These are phyloP conservation scores for Sebastes cheni DNA, from an alignment of 2,797 vertebrate species.

Conservation along the genomic window DNA sequence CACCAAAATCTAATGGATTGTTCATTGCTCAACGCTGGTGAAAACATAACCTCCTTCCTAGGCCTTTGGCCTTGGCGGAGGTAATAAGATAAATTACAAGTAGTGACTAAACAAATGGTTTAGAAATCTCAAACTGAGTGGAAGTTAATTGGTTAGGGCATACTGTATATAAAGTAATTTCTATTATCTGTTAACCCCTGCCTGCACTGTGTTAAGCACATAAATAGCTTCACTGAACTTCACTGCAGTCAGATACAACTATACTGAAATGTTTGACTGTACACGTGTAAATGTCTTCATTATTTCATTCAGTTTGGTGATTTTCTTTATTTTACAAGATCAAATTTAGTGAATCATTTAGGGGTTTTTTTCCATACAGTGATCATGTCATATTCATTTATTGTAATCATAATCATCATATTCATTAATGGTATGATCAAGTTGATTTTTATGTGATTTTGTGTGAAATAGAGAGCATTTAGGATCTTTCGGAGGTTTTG, in stretches of 20 bases:
- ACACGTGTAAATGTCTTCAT: background rate
- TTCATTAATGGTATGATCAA: background rate
- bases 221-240: background rate
- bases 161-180: background rate
- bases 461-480: background rate
- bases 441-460: background rate
- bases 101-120: background rate
- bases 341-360: background rate
- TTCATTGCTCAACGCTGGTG: too few species aligned
- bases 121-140: background rate
- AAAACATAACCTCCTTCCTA: too few species aligned
- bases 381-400: background rate
- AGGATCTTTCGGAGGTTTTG: background rate
- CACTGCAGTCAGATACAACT: background rate
- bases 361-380: fast-evolving
- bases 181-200: background rate
- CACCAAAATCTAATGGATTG: too few species aligned
- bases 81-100: background rate
- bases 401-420: background rate
- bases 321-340: background rate
- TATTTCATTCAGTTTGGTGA: background rate
- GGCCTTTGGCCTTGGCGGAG: too few species aligned
- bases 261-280: background rate
- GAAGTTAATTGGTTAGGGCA: background rate
- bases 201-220: background rate